Percentiles rank a stretch among this genome's conserved stretches.
Conservation (phyloP, 2,113 vertebrate species). For the Sminthopsis crassicaudata region DNA sequence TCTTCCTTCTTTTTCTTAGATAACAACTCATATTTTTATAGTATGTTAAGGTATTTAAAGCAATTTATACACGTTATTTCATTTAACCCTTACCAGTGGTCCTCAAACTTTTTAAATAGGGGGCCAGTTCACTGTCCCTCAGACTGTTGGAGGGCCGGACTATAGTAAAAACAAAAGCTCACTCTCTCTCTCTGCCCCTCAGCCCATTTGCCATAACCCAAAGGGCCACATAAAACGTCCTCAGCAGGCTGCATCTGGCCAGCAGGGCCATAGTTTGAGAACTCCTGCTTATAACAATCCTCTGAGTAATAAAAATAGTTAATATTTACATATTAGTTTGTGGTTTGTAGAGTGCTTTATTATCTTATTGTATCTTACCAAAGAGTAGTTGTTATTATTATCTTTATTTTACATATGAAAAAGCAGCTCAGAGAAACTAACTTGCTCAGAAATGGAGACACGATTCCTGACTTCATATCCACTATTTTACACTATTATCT, state of each 20-base stretch:
- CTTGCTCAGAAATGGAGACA: not conserved
- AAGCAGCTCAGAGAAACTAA: not conserved
- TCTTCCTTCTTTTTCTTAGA: not conserved
- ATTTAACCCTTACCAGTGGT: no score
- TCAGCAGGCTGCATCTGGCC: no score
- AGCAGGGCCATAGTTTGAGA: no score
- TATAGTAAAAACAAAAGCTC: no score
- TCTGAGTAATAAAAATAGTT: not conserved
- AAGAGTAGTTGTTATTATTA: not conserved
- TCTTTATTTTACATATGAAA: not conserved
- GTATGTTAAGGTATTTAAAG: not conserved
- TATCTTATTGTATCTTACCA: not conserved
- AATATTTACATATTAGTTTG: not conserved
- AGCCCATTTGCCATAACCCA: no score
- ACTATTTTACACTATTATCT: not conserved
- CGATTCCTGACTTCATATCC: not conserved
- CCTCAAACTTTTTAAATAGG: no score
- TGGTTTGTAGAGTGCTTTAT: not conserved
- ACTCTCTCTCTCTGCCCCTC: no score
- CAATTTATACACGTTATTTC: not conserved
- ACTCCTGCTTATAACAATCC: no score
- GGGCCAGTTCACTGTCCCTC: no score
- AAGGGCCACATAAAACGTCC: no score
- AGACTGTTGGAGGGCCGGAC: no score
- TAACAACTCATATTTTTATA: not conserved